phyloP scores from a whole-genome alignment of 2,113 vertebrate genomes.

The Neodontobutis hainanensis region DNA sequence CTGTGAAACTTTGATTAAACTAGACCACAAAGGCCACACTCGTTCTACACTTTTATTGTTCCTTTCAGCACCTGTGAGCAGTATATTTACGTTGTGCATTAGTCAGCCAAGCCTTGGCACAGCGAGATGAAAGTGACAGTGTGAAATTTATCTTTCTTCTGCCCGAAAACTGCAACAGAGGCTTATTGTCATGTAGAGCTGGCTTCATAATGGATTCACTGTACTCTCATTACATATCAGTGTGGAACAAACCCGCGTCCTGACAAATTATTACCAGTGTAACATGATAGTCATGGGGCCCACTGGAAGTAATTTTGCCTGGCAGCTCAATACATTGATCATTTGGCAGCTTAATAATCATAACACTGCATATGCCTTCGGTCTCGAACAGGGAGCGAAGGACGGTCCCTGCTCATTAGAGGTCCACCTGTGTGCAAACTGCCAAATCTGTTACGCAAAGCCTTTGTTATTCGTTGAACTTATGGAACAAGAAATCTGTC shows the following conservation, averaged over 20 bases:
- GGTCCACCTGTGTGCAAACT: slow-evolving; percentile 25
- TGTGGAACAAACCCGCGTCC: slow-evolving; percentile 42
- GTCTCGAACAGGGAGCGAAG: slow-evolving; percentile 33
- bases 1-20: slow-evolving; percentile 53
- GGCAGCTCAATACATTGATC: slow-evolving; percentile 48
- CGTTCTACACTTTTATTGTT: slow-evolving; percentile 29
- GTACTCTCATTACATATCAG: slow-evolving; percentile 55
- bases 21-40: slow-evolving; percentile 34
- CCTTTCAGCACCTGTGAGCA: slow-evolving; percentile 33
- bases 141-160: slow-evolving; percentile 34
- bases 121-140: slow-evolving; percentile 37
- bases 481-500: not conserved
- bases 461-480: not conserved
- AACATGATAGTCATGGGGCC: slow-evolving; percentile 33
- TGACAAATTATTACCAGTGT: slow-evolving; percentile 51
- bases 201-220: slow-evolving; percentile 36
- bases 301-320: slow-evolving; percentile 36
- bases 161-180: slow-evolving; percentile 43
- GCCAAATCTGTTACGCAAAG: not conserved
- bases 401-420: slow-evolving; percentile 25
- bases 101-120: slow-evolving; percentile 47
- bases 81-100: slow-evolving; percentile 22
- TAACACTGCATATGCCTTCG: slow-evolving; percentile 15
- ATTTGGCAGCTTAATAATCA: slow-evolving; percentile 53
- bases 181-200: slow-evolving; percentile 35